Evolutionary conservation across 2,797 vertebrate species (phyloP), one percentile per base, ranked within the genome.

Genomic region (Macroramphosus scolopax): DNA sequence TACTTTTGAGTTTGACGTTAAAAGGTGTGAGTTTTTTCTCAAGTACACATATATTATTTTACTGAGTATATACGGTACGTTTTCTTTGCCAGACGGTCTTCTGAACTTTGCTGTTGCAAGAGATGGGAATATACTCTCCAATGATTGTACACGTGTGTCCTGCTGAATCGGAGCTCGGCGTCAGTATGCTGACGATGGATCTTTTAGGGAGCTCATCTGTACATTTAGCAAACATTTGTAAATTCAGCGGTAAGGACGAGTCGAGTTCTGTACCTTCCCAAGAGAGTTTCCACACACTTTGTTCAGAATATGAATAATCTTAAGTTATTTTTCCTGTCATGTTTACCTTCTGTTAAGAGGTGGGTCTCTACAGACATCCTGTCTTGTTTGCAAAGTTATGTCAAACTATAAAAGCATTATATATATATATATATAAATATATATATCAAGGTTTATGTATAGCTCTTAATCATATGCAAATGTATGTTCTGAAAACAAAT

Each of bases 261-360:
- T 65, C 65, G 8, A 54, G 10, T 45, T 56, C 12, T 75, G 37
- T 61, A 55, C 59, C 70, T 75, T 63, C 35, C 36, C 38, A 42
- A 63, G 75, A 53, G 28, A 43, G 17, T 63, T 75, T 67, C 53
- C 45, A 55, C 66, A 75, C 51, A 51, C 63, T 66, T 68, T 77
- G 63, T 75, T 77, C 76, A 55, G 51, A 65, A 63, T 35, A 66
- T 54, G 33, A 63, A 73, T 72, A 59, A 72, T 64, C 42, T 69
- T 88, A 88, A 89, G 77, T 87, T 88, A 86, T 87, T 87, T 81
- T 71, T 72, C 51, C 51, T 62, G 48, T 67, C 33, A 32, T 22
- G 20, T 22, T 22, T 22, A 6, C 6, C 20, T 3, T n/a, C n/a
- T 15, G 32, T 63, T 72, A 24, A 51, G 41, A 61, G 18, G 54